Percentiles rank a stretch among this genome's conserved stretches.
Evolutionary conservation across 2,888 invertebrate species (phyloP).

Genomic region (Tetragonula carbonaria): DNA sequence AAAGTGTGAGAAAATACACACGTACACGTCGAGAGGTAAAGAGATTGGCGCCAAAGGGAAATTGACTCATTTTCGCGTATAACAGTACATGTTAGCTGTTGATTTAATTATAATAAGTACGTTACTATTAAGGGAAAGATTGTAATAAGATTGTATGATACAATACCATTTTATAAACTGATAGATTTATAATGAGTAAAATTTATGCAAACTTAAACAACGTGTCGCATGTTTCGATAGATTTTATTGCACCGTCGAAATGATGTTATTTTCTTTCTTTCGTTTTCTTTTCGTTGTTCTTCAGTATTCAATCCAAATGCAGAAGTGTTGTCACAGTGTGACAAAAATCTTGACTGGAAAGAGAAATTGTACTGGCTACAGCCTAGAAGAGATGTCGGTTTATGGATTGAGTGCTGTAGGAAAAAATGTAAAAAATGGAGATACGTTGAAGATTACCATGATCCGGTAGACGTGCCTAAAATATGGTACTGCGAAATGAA

Average conservation of each 20-base stretch:
- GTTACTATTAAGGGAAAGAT: constrained; percentile 47
- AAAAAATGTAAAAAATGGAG: constrained; percentile 86
- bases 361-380: constrained; percentile 83
- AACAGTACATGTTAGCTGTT: constrained; percentile 58
- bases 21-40: constrained; percentile 26
- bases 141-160: constrained; percentile 58
- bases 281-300: not conserved
- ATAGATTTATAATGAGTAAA: constrained; percentile 48
- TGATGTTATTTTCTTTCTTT: not conserved
- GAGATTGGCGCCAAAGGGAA: constrained; percentile 54
- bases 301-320: constrained; percentile 34
- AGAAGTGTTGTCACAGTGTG: not conserved
- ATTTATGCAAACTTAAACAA: constrained; percentile 33
- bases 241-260: constrained; percentile 8
- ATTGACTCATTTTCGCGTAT: constrained; percentile 73
- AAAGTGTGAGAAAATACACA: constrained; percentile 32
- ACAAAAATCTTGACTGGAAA: constrained; percentile 13
- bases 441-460: constrained; percentile 85
- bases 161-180: constrained; percentile 42
- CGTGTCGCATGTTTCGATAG: not conserved
- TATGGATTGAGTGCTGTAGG: constrained; percentile 87
- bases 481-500: constrained; percentile 88
- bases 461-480: constrained; percentile 86
- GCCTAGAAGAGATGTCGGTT: constrained; percentile 84
- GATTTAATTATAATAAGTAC: constrained; percentile 47